These are phyloP conservation scores for Ceyx margarethae DNA, from an alignment of 2,113 vertebrate genomes.

Conservation along the genomic window DNA sequence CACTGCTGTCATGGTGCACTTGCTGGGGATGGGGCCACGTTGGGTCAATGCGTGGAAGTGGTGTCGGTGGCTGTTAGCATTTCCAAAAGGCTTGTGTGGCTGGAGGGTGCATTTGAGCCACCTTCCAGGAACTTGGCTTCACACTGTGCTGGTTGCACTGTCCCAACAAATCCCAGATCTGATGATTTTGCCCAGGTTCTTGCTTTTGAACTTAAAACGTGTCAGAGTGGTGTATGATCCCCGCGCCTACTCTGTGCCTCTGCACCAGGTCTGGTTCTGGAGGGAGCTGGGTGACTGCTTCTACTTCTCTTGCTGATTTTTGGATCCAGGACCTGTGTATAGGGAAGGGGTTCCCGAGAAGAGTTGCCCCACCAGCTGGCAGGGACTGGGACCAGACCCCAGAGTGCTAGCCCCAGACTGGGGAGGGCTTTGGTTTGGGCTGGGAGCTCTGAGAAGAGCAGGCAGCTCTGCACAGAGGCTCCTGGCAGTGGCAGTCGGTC, in stretches of 20 bases:
- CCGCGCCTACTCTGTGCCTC: not conserved
- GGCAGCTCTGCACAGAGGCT: not conserved
- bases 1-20: rapidly evolving
- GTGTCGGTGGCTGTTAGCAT: not conserved
- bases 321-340: no score
- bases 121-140: not conserved
- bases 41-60: rapidly evolving
- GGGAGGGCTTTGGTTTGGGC: not conserved
- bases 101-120: not conserved
- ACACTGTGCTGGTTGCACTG: not conserved
- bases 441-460: not conserved
- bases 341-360: not conserved
- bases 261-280: not conserved
- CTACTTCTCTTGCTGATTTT: not conserved
- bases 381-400: not conserved
- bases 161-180: not conserved
- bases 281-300: not conserved
- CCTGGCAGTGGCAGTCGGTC: not conserved
- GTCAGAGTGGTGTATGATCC: not conserved
- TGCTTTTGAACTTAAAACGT: rapidly evolving
- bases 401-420: not conserved
- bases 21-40: rapidly evolving
- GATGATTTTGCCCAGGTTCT: not conserved
- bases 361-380: rapidly evolving
- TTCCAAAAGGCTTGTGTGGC: not conserved